Conservation (phyloP, 30 jellyfish, hydroid and myxozoan genomes). For the Hydractinia echinata region DNA sequence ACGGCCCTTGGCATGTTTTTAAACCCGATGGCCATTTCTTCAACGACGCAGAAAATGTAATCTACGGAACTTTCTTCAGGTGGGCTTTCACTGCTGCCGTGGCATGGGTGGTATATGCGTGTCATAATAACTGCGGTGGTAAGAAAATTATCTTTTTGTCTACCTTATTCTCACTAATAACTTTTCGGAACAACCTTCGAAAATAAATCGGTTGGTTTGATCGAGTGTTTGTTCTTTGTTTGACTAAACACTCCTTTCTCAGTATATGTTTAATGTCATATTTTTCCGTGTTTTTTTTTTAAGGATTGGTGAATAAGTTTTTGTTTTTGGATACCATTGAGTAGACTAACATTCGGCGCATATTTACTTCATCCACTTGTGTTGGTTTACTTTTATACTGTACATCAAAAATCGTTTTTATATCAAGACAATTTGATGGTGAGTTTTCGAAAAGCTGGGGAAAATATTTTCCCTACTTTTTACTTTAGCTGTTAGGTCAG, state of each 20-base stretch:
- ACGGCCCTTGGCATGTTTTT: conserved; percentile 74
- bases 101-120: conserved; percentile 81
- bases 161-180: background rate
- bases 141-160: conserved; percentile 15
- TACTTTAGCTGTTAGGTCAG: no score
- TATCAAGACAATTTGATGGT: conserved; percentile 55
- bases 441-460: background rate
- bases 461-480: no score
- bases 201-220: no score
- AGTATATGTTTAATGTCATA: no score
- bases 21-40: conserved; percentile 43
- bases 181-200: no score
- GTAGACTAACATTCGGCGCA: conserved; percentile 82
- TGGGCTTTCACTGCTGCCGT: conserved; percentile 73
- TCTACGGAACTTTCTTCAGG: conserved; percentile 59
- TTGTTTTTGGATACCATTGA: conserved; percentile 71
- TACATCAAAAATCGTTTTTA: conserved; percentile 32
- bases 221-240: no score
- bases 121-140: conserved; percentile 82
- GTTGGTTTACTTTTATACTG: conserved; percentile 28
- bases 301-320: conserved; percentile 61
- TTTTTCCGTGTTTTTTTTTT: background rate
- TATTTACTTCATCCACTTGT: conserved; percentile 69
- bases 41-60: conserved; percentile 51
- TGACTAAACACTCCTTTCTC: no score